Base-by-base conservation (phyloP, 1,140 invertebrate species). In the Pseudomyrmex dendroicus region DNA sequence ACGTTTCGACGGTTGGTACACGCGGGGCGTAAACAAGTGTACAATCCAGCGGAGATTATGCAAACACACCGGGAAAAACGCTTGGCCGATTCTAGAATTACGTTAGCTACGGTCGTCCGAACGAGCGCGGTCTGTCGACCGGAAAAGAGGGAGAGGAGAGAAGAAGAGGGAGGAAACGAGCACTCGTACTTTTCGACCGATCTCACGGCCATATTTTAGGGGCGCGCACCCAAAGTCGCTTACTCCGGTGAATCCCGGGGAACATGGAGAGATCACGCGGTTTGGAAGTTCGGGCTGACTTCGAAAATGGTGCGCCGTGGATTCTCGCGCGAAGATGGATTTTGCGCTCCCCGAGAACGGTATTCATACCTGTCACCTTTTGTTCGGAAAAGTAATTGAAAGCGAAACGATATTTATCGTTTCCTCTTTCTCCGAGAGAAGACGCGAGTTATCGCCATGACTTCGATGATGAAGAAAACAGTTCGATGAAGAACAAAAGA, bases 1-100 rank as follows among this genome's bases (percentile, higher is more conserved):
- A 72, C 10, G 35, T 67, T 67, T 50, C 44, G 44, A 64, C 35
- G 44, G 35, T 70, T 20, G 52, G 20, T 68, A 70, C 22, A 66
- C 13, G n/a, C 50, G 66, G n/a, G 54, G 59, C 54, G 76, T 72
- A 84, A 86, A 84, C 70, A 56, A 80, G 73, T 70, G 73, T 80
- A 84, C 70, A 84, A 67, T 74, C 74, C 83, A 72, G 50, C 54
- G 59, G 50, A 68, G 85, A 84, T 84, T 80, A 73, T 80, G 85
- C 73, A 73, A 68, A 84, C 50, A 66, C 17, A 66, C 17, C 66
- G 62, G 25, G 73, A 66, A 82, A 35, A 84, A 85, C 66, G 76
- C 64, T 77, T 48, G 57, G 72, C 46, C 68, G 70, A 62, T 66
- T 84, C 48, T 9, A 15, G 61, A 67, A 67, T 85, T 64, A 54